Conservation (phyloP, 1,140 invertebrate genomes). For the Atta colombica region DNA sequence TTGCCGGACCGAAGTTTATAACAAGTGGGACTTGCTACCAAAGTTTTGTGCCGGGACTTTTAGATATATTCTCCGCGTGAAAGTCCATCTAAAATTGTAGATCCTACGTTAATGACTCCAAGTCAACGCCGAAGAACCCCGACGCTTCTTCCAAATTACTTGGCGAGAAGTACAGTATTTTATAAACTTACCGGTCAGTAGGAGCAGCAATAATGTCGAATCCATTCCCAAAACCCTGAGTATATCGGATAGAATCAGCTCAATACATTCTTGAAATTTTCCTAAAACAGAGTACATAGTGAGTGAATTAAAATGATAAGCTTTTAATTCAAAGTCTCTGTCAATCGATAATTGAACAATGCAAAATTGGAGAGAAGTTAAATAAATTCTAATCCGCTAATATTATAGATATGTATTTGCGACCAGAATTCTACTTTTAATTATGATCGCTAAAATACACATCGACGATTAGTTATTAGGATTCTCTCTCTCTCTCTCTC, state of each 20-base stretch:
- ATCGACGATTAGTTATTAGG: neutral
- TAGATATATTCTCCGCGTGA: neutral
- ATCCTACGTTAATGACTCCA: conserved; percentile 29
- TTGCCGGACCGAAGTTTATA: conserved; percentile 35
- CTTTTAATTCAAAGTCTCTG: neutral
- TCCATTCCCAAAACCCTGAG: conserved; percentile 82
- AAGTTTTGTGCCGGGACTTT: conserved; percentile 45
- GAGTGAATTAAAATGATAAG: conserved; percentile 5
- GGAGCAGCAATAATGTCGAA: conserved; percentile 81
- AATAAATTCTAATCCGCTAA: neutral
- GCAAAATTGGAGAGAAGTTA: neutral
- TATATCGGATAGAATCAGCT: conserved; percentile 76
- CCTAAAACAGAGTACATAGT: conserved; percentile 77
- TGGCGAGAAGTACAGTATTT: neutral
- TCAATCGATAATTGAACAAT: neutral
- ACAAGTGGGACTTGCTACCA: conserved; percentile 40
- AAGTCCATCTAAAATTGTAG: conserved; percentile 14
- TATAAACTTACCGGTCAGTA: conserved; percentile 81
- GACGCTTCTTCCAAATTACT: neutral
- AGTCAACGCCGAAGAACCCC: neutral
- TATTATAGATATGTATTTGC: neutral
- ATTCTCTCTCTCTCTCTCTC: neutral
- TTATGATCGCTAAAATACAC: neutral
- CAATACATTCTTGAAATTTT: conserved; percentile 84
- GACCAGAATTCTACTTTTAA: neutral